Evolutionary conservation across 2,113 vertebrate genomes (phyloP).

Genomic region (Nipponia nippon): DNA sequence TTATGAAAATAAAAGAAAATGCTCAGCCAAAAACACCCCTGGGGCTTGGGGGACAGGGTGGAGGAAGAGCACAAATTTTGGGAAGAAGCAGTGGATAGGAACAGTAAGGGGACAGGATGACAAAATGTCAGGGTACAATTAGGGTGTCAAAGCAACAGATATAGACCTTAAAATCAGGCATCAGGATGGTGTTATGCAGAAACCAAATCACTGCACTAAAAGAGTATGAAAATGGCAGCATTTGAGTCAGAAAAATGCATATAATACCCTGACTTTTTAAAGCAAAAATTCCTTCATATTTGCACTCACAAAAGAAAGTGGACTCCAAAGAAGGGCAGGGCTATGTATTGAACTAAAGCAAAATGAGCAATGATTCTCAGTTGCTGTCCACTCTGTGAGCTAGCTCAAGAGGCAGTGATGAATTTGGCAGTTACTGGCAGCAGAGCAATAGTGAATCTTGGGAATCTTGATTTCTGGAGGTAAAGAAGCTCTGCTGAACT

Average conservation of each 20-base stretch:
- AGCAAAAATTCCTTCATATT: not conserved
- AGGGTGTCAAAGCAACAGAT: not conserved
- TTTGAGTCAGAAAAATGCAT: not conserved
- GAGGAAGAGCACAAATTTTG: not conserved
- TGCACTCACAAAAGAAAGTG: not conserved
- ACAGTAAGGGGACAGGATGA: not conserved
- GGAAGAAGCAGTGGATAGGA: not conserved
- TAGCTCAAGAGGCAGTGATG: not conserved
- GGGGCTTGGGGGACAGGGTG: accelerated
- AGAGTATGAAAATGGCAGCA: not conserved
- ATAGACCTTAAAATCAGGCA: not conserved
- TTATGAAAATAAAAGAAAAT: not conserved
- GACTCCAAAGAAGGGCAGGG: not conserved
- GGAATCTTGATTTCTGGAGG: not conserved
- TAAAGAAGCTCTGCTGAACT: not conserved
- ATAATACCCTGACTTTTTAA: not conserved
- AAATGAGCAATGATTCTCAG: not conserved
- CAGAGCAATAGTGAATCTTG: not conserved
- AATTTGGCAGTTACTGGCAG: not conserved
- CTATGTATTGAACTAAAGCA: not conserved
- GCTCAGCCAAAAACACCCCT: not conserved
- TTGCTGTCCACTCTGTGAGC: not conserved
- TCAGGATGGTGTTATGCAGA: not conserved
- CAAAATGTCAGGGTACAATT: not conserved
- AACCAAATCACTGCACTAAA: not conserved